These are phyloP conservation scores for Dryas iulia DNA, from an alignment of 1,140 invertebrate species.

Conservation along the genomic window DNA sequence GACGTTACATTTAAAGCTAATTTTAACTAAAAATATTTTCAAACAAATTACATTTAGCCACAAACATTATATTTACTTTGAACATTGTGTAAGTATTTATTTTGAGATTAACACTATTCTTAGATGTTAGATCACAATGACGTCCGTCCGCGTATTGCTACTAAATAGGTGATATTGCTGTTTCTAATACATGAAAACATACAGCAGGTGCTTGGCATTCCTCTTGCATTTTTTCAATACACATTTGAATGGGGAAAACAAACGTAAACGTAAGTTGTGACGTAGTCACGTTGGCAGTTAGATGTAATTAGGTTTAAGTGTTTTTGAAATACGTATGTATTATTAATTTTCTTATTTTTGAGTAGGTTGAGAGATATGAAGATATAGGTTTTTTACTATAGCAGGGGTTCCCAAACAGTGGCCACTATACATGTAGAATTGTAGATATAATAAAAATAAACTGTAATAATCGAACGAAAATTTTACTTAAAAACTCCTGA, in stretches of 20 bases:
- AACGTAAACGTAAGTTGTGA: constrained; percentile 28
- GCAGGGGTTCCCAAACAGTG: too few species aligned
- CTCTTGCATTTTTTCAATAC: constrained; percentile 20
- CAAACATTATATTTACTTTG: too few species aligned
- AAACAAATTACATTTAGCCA: too few species aligned
- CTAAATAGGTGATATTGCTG: constrained; percentile 7
- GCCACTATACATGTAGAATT: too few species aligned
- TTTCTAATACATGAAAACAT: constrained; percentile 19
- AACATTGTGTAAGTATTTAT: not conserved
- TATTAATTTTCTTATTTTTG: not conserved
- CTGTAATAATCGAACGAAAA: too few species aligned
- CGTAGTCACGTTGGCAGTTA: constrained; percentile 24
- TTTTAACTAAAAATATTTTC: too few species aligned
- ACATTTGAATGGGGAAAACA: constrained; percentile 25
- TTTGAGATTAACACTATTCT: not conserved
- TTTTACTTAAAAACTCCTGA: too few species aligned
- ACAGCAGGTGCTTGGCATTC: constrained; percentile 31
- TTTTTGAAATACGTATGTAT: not conserved
- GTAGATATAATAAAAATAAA: too few species aligned
- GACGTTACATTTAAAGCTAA: too few species aligned
- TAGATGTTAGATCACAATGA: constrained; percentile 10
- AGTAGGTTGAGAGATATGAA: too few species aligned
- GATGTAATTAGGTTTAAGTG: constrained; percentile 8
- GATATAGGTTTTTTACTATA: too few species aligned
- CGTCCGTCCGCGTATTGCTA: not conserved